A percentile compares a stretch with the other conserved stretches of the same genome.
Evolutionary conservation across 1,140 invertebrate species (phyloP).

Genomic region (Zaprionus taronus): DNA sequence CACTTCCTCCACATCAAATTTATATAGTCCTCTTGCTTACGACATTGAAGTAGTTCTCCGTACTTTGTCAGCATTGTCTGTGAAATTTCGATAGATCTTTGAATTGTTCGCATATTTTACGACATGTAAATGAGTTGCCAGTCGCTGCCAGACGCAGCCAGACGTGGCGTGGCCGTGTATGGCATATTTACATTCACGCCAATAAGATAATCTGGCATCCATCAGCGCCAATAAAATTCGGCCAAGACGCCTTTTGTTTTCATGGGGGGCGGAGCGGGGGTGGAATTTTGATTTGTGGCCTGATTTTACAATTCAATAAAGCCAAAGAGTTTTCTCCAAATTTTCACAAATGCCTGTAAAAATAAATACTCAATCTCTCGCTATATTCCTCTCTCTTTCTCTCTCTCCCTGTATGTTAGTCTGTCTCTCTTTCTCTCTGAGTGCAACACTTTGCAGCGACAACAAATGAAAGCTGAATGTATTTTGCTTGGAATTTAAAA

Average conservation of each 20-base stretch:
- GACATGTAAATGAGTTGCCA: slow-evolving; percentile 67
- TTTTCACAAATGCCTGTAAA: slow-evolving; percentile 11
- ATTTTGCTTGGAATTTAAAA: slow-evolving; percentile 35
- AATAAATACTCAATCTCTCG: slow-evolving; percentile 2
- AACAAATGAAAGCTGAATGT: slow-evolving; percentile 56
- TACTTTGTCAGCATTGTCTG: slow-evolving; percentile 30
- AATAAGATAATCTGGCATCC: slow-evolving; percentile 77
- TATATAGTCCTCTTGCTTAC: neutral
- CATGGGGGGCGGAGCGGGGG: neutral
- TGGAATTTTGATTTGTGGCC: slow-evolving; percentile 45
- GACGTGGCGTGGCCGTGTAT: slow-evolving; percentile 16
- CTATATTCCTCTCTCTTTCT: neutral
- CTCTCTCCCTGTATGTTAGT: neutral
- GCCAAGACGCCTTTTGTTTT: slow-evolving; percentile 46
- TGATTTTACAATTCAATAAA: slow-evolving; percentile 54
- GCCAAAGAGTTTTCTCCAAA: slow-evolving; percentile 21
- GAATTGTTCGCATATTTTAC: slow-evolving; percentile 53
- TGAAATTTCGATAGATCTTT: slow-evolving; percentile 45
- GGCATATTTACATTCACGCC: slow-evolving; percentile 71
- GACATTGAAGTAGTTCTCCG: slow-evolving; percentile 15
- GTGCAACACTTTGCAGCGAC: slow-evolving; percentile 49
- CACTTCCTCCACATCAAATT: neutral
- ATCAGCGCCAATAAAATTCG: slow-evolving; percentile 61
- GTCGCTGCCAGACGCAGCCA: slow-evolving; percentile 7
- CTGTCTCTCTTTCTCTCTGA: slow-evolving; percentile 1